phyloP scores from a whole-genome alignment of 2,113 vertebrate genomes.

The Aptenodytes patagonicus region DNA sequence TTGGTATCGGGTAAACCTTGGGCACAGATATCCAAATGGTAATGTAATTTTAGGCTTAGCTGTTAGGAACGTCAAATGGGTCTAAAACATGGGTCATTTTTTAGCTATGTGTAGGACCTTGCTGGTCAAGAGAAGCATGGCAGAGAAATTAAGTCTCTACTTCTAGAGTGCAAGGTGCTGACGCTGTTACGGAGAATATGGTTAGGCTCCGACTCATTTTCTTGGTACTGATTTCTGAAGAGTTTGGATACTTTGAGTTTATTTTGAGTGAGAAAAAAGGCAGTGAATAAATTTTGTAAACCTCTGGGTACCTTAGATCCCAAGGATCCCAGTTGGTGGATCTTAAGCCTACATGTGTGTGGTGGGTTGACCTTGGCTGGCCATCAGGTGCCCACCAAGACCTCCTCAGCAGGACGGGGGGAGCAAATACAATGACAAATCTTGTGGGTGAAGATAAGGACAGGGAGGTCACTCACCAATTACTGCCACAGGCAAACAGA shows the following conservation, averaged over 20 bases:
- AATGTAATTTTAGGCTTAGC: background rate
- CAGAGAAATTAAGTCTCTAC: background rate
- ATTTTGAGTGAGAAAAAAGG: background rate
- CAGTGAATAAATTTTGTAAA: background rate
- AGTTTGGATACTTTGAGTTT: background rate
- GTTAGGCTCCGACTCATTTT: background rate
- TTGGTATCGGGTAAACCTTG: background rate
- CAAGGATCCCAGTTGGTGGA: background rate
- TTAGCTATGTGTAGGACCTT: background rate
- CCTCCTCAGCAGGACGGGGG: background rate
- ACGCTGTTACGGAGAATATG: background rate
- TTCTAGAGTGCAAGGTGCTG: background rate
- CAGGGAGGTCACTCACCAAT: background rate
- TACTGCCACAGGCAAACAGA: fast-evolving
- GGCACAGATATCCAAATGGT: background rate
- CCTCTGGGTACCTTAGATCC: background rate
- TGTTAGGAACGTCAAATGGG: background rate
- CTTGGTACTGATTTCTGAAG: background rate
- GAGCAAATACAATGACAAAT: background rate
- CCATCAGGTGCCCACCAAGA: background rate
- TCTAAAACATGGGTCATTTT: background rate
- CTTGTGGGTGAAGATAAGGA: background rate
- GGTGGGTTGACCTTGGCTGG: no score
- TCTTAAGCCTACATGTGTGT: background rate
- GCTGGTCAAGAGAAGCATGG: background rate